Evolutionary conservation across 2,113 vertebrate species (phyloP).

Genomic region (Oryzias celebensis): DNA sequence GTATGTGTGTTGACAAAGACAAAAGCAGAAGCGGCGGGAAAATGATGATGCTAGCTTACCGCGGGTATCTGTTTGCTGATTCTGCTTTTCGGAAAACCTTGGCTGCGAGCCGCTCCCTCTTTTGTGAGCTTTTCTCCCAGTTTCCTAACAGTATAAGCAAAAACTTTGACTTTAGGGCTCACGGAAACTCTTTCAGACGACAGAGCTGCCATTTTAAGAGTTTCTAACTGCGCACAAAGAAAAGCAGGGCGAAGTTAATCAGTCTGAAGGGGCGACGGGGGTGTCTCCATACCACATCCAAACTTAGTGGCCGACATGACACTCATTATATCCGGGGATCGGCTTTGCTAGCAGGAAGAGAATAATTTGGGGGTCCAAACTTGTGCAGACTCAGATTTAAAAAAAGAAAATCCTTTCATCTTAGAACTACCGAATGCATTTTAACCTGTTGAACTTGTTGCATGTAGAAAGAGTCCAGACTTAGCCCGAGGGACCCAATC

Average conservation of each 20-base stretch:
- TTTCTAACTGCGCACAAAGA: constrained; percentile 27
- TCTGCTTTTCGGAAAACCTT: constrained; percentile 22
- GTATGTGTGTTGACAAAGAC: background rate
- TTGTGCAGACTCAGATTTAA: no score
- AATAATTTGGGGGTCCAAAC: background rate
- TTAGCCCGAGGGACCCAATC: background rate
- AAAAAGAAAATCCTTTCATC: no score
- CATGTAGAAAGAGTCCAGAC: constrained; percentile 11
- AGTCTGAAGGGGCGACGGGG: background rate
- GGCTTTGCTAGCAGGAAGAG: background rate
- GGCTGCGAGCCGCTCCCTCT: constrained; percentile 42
- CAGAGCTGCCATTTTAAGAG: background rate
- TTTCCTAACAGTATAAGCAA: background rate
- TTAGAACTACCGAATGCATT: background rate
- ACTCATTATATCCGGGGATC: background rate
- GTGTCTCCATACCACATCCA: constrained; percentile 10
- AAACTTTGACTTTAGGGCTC: background rate
- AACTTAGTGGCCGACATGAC: constrained; percentile 10
- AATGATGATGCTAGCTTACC: background rate
- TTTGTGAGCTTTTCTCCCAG: constrained; percentile 25
- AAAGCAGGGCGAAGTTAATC: constrained; percentile 20
- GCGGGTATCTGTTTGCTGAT: constrained; percentile 1
- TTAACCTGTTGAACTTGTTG: constrained; percentile 4
- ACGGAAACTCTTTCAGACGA: background rate
- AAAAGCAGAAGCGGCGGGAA: background rate